phyloP scores from a whole-genome alignment of 1,140 invertebrate genomes.

The Chionoecetes opilio region DNA sequence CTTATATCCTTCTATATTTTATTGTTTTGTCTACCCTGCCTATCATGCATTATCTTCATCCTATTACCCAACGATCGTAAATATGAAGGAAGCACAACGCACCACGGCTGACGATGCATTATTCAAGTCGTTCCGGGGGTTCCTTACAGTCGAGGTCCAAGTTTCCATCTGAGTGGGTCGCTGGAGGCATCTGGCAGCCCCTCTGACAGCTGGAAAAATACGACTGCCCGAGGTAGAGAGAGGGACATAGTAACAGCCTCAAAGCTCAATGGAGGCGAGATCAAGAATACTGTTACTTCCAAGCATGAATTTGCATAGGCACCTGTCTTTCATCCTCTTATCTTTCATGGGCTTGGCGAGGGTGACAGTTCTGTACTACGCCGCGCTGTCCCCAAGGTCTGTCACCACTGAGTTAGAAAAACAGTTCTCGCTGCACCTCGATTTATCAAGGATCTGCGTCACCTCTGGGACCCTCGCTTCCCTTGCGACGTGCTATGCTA shows the following conservation, averaged over 20 bases:
- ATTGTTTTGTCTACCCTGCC: conserved; percentile 57
- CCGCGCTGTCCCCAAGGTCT: background rate
- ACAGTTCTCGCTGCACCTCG: background rate
- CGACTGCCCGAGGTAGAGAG: conserved; percentile 75
- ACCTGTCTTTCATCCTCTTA: conserved; percentile 69
- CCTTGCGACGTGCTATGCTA: background rate
- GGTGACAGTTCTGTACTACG: background rate
- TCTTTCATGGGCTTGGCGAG: conserved; percentile 28
- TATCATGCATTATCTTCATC: conserved; percentile 69
- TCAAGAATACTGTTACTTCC: conserved; percentile 75
- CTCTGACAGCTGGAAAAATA: conserved; percentile 78
- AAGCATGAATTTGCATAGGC: conserved; percentile 74
- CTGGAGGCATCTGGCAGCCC: conserved; percentile 68
- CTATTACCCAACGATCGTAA: conserved; percentile 74
- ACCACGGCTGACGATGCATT: conserved; percentile 61
- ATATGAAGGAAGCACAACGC: conserved; percentile 72
- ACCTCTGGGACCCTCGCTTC: conserved; percentile 2
- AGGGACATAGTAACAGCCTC: conserved; percentile 72
- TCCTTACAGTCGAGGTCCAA: conserved; percentile 40
- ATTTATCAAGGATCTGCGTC: background rate
- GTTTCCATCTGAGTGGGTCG: conserved; percentile 72
- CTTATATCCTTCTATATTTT: conserved; percentile 40
- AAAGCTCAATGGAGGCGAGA: conserved; percentile 64
- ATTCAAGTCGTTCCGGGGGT: conserved; percentile 66
- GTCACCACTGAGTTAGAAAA: background rate